Evolutionary conservation across 2,797 vertebrate genomes (phyloP).

Genomic region (Caiman crocodilus): DNA sequence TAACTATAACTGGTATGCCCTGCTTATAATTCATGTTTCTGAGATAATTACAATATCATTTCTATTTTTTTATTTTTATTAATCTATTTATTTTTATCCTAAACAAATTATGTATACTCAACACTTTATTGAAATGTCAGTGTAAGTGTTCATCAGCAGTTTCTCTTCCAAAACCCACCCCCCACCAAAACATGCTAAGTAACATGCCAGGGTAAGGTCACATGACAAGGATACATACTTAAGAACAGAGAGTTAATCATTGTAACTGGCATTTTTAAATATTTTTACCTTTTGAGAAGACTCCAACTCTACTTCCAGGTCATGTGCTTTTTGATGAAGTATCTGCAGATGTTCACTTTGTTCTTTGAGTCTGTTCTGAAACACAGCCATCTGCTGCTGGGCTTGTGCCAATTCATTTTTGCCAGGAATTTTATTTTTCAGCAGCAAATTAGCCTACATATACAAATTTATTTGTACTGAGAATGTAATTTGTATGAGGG

Average conservation of each 20-base stretch:
- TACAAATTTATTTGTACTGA: not conserved
- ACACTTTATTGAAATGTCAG: not conserved
- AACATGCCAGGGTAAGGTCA: not conserved
- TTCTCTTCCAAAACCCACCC: not conserved
- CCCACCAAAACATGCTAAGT: not conserved
- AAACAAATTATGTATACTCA: no score
- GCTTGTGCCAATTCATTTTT: conserved; percentile 63
- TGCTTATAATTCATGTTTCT: not conserved
- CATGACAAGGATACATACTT: not conserved
- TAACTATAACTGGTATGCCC: not conserved
- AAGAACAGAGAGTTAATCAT: not conserved
- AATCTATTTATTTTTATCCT: no score
- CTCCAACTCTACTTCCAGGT: conserved; percentile 56
- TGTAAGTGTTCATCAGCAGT: not conserved
- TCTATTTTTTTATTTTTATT: not conserved
- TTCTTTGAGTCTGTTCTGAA: conserved; percentile 56
- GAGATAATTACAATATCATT: not conserved
- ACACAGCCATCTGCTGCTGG: conserved; percentile 53
- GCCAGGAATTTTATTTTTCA: conserved; percentile 79
- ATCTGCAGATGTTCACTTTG: conserved; percentile 55
- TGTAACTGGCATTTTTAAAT: not conserved
- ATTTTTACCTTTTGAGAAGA: conserved; percentile 61
- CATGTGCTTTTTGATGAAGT: conserved; percentile 51
- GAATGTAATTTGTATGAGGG: not conserved
- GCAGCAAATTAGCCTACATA: conserved; percentile 81